phyloP scores from a whole-genome alignment of 23 tunicate species.

The Diplosoma virens region DNA sequence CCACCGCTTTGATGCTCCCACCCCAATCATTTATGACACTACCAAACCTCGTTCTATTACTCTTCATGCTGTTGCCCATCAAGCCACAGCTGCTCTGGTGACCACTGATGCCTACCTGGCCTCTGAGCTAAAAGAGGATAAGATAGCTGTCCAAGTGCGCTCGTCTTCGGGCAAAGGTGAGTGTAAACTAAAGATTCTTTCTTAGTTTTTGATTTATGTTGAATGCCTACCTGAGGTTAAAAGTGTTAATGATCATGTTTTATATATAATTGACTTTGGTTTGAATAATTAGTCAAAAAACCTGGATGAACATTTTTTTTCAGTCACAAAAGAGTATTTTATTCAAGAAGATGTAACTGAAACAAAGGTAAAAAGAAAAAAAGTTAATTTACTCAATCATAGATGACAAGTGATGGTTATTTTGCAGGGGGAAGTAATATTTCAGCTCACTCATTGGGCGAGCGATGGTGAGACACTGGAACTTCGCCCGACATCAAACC shows the following conservation, averaged over 20 bases:
- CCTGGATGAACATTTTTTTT: too few species aligned
- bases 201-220: not conserved
- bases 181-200: not conserved
- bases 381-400: not conserved
- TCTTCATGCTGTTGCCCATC: conserved; percentile 76
- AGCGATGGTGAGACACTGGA: conserved; percentile 60
- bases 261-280: not conserved
- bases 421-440: conserved; percentile 23
- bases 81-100: conserved; percentile 46
- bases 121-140: conserved; percentile 1
- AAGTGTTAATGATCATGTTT: not conserved
- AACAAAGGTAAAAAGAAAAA: not conserved
- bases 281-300: too few species aligned
- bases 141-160: conserved; percentile 21
- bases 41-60: conserved; percentile 63
- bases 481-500: conserved; percentile 42
- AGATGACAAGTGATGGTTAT: not conserved
- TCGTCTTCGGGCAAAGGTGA: conserved; percentile 59
- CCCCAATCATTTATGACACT: conserved; percentile 52
- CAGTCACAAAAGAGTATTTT: conserved; percentile 35
- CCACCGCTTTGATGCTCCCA: conserved; percentile 53
- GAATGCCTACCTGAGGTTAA: not conserved
- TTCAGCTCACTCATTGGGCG: conserved; percentile 51
- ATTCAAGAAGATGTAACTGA: not conserved
- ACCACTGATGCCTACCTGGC: conserved; percentile 13